Evolutionary conservation across 2,888 invertebrate species (phyloP).

Genomic region (Lochmaea crataegi): DNA sequence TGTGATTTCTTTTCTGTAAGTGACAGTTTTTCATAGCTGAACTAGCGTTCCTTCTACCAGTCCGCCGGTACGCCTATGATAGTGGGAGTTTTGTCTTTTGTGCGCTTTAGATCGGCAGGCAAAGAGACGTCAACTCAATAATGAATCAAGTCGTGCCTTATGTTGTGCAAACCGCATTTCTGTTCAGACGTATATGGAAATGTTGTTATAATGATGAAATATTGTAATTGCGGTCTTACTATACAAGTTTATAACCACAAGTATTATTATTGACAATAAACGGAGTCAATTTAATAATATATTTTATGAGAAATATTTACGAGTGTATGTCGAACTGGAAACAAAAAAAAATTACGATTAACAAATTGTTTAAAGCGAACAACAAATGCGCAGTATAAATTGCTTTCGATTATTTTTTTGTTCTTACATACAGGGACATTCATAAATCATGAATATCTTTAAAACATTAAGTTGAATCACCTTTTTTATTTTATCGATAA

Average conservation of each 20-base stretch:
- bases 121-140: conserved; percentile 44
- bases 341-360: background rate
- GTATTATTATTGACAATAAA: conserved; percentile 16
- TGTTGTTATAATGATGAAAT: conserved; percentile 52
- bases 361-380: background rate
- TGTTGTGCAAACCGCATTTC: conserved; percentile 52
- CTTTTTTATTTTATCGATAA: too few species aligned
- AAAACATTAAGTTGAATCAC: too few species aligned
- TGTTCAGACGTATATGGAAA: conserved; percentile 52
- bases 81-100: conserved; percentile 16
- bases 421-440: background rate
- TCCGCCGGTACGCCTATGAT: background rate
- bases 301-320: background rate
- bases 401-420: background rate
- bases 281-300: background rate
- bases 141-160: conserved; percentile 50
- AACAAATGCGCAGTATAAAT: background rate
- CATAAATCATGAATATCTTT: background rate
- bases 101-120: background rate
- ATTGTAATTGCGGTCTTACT: conserved; percentile 47
- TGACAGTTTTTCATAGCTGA: background rate
- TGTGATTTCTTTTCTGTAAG: too few species aligned
- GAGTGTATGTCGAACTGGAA: background rate
- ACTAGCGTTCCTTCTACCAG: background rate
- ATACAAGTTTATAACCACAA: conserved; percentile 11